Evolutionary conservation across 2,888 invertebrate genomes (phyloP), one percentile per base, ranked within the genome.

Genomic region (Aphidius colemani): DNA sequence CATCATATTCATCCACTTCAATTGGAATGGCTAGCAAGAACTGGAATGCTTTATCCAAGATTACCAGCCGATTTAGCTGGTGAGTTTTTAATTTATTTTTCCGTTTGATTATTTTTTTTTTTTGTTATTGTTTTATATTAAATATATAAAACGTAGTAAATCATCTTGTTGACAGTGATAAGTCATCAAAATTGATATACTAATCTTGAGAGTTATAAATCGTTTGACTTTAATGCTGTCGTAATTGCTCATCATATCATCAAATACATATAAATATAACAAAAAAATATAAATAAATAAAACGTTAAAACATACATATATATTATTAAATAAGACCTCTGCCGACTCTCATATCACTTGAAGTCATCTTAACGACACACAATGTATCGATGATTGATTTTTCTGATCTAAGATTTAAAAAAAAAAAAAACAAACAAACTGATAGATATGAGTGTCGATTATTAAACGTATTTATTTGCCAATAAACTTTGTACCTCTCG

Each of bases 31-130:
- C 85, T 96, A 68, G 94, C 96, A 6, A 88, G 95, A 73, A 93
- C 94, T 5, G 95, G 95, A 39, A 95, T 96, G 93, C 88, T 95
- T 71, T 95, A 95, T 78, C 95, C 95, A 50, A 86, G 95, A 78
- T 87, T 95, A 76, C 94, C 94, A 0, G 77, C 80, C 45, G 94
- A 94, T 76, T 82, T 94, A 59, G 89, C 93, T 75, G 94, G 94
- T 89, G 72, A 85, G 87, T 83, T 57, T 53, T 58, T 56, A 64
- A 49, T 46, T n/a, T 13, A 41, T 40, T 11, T 8, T 18, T 18
- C 13, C 13, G 1, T 18, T 18, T 13, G 41, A 40, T 10, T 44
- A 57, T 46, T 49, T 40, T 7, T 11, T 46, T 49, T 46, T 56
- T 56, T 40, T 8, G 9, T 13, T 11, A 13, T 13, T 48, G 13